phyloP scores from a whole-genome alignment of 2,797 vertebrate genomes.

The Coracias cyanogaster region DNA sequence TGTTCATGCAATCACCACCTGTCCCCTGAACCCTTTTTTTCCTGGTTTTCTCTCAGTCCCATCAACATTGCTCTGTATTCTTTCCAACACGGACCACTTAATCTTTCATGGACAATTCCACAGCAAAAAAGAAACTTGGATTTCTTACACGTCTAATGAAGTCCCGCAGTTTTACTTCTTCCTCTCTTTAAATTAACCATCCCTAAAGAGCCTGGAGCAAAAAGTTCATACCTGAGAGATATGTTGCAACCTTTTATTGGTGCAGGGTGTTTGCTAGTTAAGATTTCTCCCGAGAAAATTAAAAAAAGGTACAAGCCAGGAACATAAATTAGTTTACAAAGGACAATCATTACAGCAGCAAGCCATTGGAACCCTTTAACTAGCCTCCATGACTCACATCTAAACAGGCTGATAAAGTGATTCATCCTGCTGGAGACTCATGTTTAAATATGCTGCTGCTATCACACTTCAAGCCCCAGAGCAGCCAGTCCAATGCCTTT shows the following conservation, averaged over 20 bases:
- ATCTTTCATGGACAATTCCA: not conserved
- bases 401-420: not conserved
- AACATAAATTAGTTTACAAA: not conserved
- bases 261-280: not conserved
- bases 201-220: not conserved
- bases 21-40: not conserved
- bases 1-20: not conserved
- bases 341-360: not conserved
- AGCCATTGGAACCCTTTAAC: not conserved
- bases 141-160: not conserved
- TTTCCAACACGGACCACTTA: not conserved
- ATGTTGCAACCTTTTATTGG: not conserved
- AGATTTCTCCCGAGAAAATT: not conserved
- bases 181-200: not conserved
- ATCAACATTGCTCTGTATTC: not conserved
- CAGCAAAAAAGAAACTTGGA: not conserved
- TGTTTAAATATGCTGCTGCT: not conserved
- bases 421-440: not conserved
- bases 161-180: not conserved
- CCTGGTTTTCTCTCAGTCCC: not conserved
- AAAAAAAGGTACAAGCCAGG: not conserved
- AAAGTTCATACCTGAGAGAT: not conserved
- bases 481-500: not conserved
- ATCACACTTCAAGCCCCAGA: not conserved
- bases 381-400: not conserved